These are phyloP conservation scores for Calycopis cecrops DNA, from an alignment of 1,140 invertebrate species.

Conservation along the genomic window DNA sequence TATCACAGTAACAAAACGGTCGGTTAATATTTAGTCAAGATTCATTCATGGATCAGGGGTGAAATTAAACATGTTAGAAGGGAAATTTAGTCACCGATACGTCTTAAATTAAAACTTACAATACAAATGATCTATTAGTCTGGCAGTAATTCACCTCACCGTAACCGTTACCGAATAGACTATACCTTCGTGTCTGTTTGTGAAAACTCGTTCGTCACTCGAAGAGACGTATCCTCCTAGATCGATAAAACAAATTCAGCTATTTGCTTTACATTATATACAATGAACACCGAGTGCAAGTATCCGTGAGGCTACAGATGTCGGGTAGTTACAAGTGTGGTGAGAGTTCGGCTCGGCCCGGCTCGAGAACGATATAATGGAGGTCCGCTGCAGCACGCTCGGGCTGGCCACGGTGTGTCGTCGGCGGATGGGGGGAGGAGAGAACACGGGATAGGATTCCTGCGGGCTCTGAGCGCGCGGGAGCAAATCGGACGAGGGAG, in stretches of 20 bases:
- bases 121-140: conserved; percentile 19
- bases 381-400: conserved; percentile 77
- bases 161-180: conserved; percentile 20
- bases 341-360: conserved; percentile 81
- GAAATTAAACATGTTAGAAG: not conserved
- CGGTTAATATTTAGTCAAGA: not conserved
- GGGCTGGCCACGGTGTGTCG: conserved; percentile 63
- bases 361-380: conserved; percentile 82
- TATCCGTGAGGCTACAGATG: conserved; percentile 9
- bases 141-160: conserved; percentile 30
- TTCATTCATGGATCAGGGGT: not conserved
- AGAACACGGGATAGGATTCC: conserved; percentile 90
- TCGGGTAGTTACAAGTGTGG: conserved; percentile 84
- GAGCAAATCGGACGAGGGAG: conserved; percentile 82
- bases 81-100: conserved; percentile 3
- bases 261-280: conserved; percentile 63
- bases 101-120: conserved; percentile 4
- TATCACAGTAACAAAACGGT: not conserved
- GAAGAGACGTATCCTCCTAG: conserved; percentile 44
- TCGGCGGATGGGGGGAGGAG: conserved; percentile 81
- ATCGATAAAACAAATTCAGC: conserved; percentile 37
- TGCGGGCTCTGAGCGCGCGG: conserved; percentile 81
- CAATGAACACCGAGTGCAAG: conserved; percentile 37
- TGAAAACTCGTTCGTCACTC: conserved; percentile 39
- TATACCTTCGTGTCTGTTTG: conserved; percentile 62